phyloP scores from a whole-genome alignment of 2,113 vertebrate genomes.

The Apaloderma vittatum region DNA sequence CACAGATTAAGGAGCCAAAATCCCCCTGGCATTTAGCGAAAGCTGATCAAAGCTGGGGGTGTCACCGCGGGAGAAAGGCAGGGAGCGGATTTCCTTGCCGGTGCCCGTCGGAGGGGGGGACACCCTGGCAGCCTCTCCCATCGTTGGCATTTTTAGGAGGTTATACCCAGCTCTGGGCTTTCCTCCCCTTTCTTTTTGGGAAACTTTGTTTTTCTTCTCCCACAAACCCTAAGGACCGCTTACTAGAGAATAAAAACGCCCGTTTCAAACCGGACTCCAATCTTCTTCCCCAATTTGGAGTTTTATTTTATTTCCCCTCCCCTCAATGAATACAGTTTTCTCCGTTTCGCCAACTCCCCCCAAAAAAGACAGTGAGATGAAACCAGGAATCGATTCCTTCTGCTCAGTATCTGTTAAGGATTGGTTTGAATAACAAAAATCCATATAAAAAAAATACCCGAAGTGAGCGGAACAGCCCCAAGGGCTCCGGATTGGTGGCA shows the following conservation, averaged over 20 bases:
- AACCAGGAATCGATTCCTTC: not conserved
- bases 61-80: not conserved
- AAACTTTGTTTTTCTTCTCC: not conserved
- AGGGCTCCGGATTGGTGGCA: not conserved
- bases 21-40: not conserved
- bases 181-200: not conserved
- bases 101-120: not conserved
- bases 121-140: not conserved
- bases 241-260: not conserved
- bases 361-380: not conserved
- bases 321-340: not conserved
- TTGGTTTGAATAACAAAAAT: not conserved
- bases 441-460: not conserved
- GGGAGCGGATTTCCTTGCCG: not conserved
- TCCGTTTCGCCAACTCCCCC: not conserved
- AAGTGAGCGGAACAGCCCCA: not conserved
- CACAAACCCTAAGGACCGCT: not conserved
- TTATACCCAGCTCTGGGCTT: not conserved
- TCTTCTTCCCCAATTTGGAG: not conserved
- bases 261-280: rapidly evolving
- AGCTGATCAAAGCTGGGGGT: not conserved
- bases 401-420: rapidly evolving
- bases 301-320: not conserved
- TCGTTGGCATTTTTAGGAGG: not conserved
- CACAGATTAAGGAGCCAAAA: not conserved